Evolutionary conservation across 2,113 vertebrate species (phyloP).

Genomic region (Lichenostomus cassidix): DNA sequence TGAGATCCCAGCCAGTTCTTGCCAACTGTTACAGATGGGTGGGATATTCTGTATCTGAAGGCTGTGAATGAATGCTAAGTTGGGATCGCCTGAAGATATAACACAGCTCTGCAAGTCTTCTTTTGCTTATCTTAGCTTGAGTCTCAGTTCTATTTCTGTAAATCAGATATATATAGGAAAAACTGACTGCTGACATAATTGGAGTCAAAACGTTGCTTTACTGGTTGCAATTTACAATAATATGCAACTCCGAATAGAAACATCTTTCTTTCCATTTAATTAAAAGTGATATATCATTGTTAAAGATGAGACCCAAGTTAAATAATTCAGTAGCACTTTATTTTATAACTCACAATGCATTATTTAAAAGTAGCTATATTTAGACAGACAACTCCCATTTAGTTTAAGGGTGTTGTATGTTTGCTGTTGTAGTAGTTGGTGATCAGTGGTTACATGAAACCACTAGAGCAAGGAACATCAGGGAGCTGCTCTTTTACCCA

Average conservation of each 20-base stretch:
- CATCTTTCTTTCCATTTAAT: slow-evolving; percentile 27
- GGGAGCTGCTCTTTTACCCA: slow-evolving; percentile 53
- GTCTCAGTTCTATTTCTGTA: slow-evolving; percentile 68
- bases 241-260: not conserved
- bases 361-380: slow-evolving; percentile 83
- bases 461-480: slow-evolving; percentile 48
- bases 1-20: not conserved
- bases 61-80: not conserved
- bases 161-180: slow-evolving; percentile 68
- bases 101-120: not conserved
- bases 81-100: not conserved
- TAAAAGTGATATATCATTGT: slow-evolving; percentile 71
- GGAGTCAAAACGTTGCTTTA: slow-evolving; percentile 36
- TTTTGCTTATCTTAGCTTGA: slow-evolving; percentile 63
- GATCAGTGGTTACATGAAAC: slow-evolving; percentile 69
- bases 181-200: slow-evolving; percentile 51
- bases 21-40: not conserved
- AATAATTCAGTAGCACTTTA: slow-evolving; percentile 85
- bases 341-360: slow-evolving; percentile 74
- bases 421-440: slow-evolving; percentile 70
- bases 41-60: not conserved
- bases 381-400: slow-evolving; percentile 71
- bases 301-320: slow-evolving; percentile 75
- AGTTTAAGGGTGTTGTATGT: slow-evolving; percentile 60
- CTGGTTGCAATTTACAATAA: slow-evolving; percentile 11